Conservation (phyloP, 2,113 vertebrate species). For the Pantherophis guttatus region DNA sequence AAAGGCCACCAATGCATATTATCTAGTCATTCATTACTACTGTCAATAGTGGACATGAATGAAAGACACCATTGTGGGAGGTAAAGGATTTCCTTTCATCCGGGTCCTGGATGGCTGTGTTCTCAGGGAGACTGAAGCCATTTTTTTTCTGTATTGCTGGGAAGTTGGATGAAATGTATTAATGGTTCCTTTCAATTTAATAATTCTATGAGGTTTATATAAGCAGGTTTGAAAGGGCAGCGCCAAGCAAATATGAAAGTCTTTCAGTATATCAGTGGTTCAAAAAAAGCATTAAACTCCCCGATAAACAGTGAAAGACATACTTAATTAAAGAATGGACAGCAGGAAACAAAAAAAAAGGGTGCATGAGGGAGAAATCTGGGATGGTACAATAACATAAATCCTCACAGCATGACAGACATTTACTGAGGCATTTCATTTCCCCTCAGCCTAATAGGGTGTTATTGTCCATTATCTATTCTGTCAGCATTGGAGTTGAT, state of each 20-base stretch:
- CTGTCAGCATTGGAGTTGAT: slow-evolving; percentile 90
- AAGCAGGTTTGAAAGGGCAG: not conserved
- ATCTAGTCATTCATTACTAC: not conserved
- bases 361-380: slow-evolving; percentile 37
- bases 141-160: not conserved
- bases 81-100: not conserved
- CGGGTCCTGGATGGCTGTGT: not conserved
- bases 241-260: slow-evolving; percentile 17
- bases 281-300: not conserved
- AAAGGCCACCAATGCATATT: not conserved
- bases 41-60: not conserved
- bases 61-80: not conserved
- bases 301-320: not conserved
- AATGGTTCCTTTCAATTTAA: not conserved
- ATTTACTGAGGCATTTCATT: slow-evolving; percentile 92
- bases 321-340: slow-evolving; percentile 30
- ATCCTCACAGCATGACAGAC: slow-evolving; percentile 84
- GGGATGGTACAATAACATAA: slow-evolving; percentile 68
- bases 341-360: not conserved
- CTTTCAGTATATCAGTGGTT: not conserved
- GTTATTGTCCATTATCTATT: slow-evolving; percentile 98
- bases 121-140: not conserved
- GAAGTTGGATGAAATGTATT: not conserved
- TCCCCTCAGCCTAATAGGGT: slow-evolving; percentile 88
- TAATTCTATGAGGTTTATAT: not conserved